These are phyloP conservation scores for Peromyscus maniculatus DNA, from an alignment of 2,113 vertebrate species.

Conservation along the genomic window DNA sequence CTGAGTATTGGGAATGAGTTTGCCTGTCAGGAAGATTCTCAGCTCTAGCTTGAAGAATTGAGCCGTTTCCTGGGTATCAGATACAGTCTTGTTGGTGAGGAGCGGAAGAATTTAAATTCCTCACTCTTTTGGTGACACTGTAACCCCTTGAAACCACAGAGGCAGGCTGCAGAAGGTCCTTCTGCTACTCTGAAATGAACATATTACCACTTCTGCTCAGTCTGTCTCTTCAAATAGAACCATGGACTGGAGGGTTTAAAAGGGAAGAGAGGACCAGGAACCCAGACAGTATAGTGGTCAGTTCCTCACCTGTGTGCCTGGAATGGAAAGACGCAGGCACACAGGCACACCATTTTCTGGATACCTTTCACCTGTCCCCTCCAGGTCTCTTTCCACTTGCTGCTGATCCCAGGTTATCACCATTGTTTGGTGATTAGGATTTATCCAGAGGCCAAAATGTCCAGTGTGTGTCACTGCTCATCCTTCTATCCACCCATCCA, in stretches of 20 bases:
- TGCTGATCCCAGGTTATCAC: fast-evolving
- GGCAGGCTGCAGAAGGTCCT: not conserved
- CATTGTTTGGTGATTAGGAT: fast-evolving
- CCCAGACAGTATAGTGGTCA: fast-evolving
- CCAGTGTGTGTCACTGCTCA: not conserved
- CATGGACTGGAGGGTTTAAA: fast-evolving
- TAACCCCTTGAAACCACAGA: not conserved
- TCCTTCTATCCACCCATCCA: not conserved
- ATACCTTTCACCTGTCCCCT: fast-evolving
- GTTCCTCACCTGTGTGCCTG: not conserved
- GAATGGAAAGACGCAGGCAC: fast-evolving
- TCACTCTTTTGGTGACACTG: not conserved
- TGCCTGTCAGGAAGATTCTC: slow-evolving; percentile 66
- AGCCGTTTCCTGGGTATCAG: slow-evolving; percentile 44
- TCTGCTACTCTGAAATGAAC: fast-evolving
- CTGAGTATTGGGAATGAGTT: slow-evolving; percentile 54
- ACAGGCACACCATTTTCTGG: not conserved
- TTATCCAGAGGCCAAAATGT: not conserved
- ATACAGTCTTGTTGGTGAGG: slow-evolving; percentile 22
- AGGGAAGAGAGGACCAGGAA: not conserved
- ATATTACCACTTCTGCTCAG: no score
- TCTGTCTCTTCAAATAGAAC: fast-evolving
- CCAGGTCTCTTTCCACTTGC: not conserved
- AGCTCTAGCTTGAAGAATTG: slow-evolving; percentile 47
- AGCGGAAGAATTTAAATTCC: slow-evolving; percentile 12